Evolutionary conservation across 2,888 invertebrate genomes (phyloP).

Genomic region (Drosophila macrospina): DNA sequence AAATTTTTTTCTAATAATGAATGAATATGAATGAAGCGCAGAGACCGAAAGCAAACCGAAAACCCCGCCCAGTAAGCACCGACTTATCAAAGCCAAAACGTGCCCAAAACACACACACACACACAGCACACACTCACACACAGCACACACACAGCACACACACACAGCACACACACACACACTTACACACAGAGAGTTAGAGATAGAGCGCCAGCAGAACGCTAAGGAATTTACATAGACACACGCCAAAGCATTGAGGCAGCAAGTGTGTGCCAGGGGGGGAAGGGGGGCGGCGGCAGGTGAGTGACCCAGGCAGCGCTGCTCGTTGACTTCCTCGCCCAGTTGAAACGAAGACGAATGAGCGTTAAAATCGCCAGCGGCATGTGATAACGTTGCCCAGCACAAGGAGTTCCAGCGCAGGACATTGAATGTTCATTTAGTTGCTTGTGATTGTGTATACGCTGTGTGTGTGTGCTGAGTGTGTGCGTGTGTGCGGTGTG

Average conservation of each 20-base stretch:
- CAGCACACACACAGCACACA: constrained; percentile 44
- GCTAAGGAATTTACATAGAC: constrained; percentile 74
- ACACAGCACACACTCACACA: constrained; percentile 43
- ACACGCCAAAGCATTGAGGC: constrained; percentile 49
- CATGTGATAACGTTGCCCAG: constrained; percentile 70
- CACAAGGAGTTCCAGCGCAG: constrained; percentile 41
- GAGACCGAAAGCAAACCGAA: constrained; percentile 46
- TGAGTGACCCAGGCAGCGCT: constrained; percentile 48
- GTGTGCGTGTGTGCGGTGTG: constrained; percentile 19
- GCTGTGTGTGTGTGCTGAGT: constrained; percentile 3
- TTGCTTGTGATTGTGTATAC: constrained; percentile 17
- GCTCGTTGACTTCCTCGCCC: constrained; percentile 75
- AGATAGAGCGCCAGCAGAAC: neutral
- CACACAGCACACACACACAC: constrained; percentile 44
- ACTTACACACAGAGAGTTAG: constrained; percentile 10
- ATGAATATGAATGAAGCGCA: constrained; percentile 81
- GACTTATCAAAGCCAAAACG: constrained; percentile 79
- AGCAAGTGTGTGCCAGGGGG: constrained; percentile 6
- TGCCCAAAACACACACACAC: constrained; percentile 69
- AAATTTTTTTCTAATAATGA: constrained; percentile 82
- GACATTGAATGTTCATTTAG: constrained; percentile 80
- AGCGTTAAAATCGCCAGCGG: constrained; percentile 77
- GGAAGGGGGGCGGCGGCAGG: constrained; percentile 7
- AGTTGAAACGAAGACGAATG: constrained; percentile 82
- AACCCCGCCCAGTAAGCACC: constrained; percentile 49